phyloP scores from a whole-genome alignment of 2,888 invertebrate species.

The Palloptera scutellata region DNA sequence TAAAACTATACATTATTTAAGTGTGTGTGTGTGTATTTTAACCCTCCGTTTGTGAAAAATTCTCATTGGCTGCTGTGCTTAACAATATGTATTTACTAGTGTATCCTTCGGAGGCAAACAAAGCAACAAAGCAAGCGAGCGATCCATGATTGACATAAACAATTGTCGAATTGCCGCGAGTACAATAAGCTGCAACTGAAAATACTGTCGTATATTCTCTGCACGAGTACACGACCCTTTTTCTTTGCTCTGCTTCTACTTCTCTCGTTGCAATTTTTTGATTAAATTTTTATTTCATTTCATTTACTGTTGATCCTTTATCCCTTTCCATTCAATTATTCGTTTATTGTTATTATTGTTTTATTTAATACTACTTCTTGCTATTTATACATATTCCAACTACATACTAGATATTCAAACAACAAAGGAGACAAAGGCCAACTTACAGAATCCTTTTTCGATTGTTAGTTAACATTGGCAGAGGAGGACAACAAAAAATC shows the following conservation, averaged over 20 bases:
- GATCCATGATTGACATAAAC: conserved; percentile 27
- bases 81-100: too few species aligned
- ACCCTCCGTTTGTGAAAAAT: too few species aligned
- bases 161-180: conserved; percentile 26
- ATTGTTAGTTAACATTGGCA: conserved; percentile 2
- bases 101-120: neutral
- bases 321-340: too few species aligned
- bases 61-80: too few species aligned
- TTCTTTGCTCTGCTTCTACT: too few species aligned
- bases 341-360: too few species aligned
- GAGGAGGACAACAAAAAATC: neutral
- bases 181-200: neutral
- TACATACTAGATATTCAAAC: neutral
- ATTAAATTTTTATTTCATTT: conserved; percentile 4
- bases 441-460: neutral
- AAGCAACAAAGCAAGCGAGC: neutral
- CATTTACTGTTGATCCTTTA: too few species aligned
- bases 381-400: neutral
- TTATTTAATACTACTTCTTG: neutral
- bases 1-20: conserved; percentile 14
- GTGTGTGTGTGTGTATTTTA: neutral
- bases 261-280: neutral
- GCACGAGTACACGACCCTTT: neutral
- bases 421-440: conserved; percentile 6
- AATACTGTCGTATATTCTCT: too few species aligned